Percentiles rank a stretch among this genome's conserved stretches.
Conservation (phyloP, 2,888 invertebrate genomes). For the Meghimatium bilineatum region DNA sequence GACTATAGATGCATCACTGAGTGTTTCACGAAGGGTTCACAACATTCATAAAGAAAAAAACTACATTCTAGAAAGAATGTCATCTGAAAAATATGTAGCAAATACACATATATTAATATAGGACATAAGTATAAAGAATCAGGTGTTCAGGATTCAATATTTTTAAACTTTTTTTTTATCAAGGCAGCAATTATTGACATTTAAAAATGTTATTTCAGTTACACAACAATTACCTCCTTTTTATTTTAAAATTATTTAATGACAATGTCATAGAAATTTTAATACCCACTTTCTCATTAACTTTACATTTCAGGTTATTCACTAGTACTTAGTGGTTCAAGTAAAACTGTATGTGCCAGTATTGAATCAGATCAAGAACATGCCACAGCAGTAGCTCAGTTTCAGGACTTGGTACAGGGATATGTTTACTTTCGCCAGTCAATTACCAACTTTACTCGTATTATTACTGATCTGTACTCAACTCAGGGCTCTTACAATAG, state of each 20-base stretch:
- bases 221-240: too few relatives aligned
- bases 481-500: not conserved
- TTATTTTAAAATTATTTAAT: too few relatives aligned
- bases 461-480: constrained; percentile 45
- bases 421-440: constrained; percentile 47
- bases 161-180: too few relatives aligned
- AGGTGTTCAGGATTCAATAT: too few relatives aligned
- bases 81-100: too few relatives aligned
- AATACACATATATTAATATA: too few relatives aligned
- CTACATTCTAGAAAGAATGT: too few relatives aligned
- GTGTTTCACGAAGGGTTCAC: too few relatives aligned
- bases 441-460: not conserved
- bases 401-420: constrained; percentile 36
- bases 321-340: constrained; percentile 11
- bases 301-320: constrained; percentile 29
- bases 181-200: not conserved
- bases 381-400: constrained; percentile 46
- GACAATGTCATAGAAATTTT: too few relatives aligned
- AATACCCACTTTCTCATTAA: not conserved
- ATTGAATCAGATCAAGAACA: constrained; percentile 26
- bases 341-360: constrained; percentile 43
- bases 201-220: not conserved
- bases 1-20: too few relatives aligned
- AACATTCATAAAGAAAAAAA: too few relatives aligned
- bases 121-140: too few relatives aligned